Base-by-base conservation (phyloP, 2,888 invertebrate species). In the Cryptus viduatorius region DNA sequence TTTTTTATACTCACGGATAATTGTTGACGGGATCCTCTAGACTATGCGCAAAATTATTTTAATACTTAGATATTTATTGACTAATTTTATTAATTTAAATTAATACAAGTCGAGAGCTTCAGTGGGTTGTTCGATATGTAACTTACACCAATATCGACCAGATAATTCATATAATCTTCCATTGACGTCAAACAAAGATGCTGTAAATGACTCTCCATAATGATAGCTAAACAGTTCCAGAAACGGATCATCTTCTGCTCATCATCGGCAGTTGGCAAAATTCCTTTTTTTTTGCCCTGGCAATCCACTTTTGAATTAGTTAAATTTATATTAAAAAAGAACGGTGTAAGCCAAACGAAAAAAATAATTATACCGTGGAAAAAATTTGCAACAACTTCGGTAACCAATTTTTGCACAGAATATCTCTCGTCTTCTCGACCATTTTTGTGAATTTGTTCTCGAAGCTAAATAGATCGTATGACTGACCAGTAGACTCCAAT, bases 171-270 rank as follows among this genome's bases (percentile, higher is more conserved):
- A 91, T 96, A 98, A 86, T 97, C 97, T 69, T 95, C 94, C 90
- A 98, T 95, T 4, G 98, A 98, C 88, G 96, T 95, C 59, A 98
- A 94, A 87, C 97, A 97, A 46, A 98, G 93, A 29, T 96, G 96
- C 92, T 98, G 98, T 79, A 99, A 94, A 90, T 98, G 97, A 89
- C 96, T 96, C 0, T 98, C 97, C 98, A 98, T 98, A 56, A 98
- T 94, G 42, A 97, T 96, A 0, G 97, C 97, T 1, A 98, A 96
- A 89, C 98, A 97, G 92, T 98, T 97, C 92, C 97, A 98, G 93
- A 98, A 98, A 64, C 96, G 96, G 88, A 95, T 96, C 93, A 97
- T 95, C 91, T 96, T 95, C 14, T 95, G 95, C 19, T 95, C 95
- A 86, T 96, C 96, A 68, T 95, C 94, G 0, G 96, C 95, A 85